A percentile compares a stretch with the other conserved stretches of the same genome.
Evolutionary conservation across 2,888 invertebrate species (phyloP).

Genomic region (Tortrix viridana): DNA sequence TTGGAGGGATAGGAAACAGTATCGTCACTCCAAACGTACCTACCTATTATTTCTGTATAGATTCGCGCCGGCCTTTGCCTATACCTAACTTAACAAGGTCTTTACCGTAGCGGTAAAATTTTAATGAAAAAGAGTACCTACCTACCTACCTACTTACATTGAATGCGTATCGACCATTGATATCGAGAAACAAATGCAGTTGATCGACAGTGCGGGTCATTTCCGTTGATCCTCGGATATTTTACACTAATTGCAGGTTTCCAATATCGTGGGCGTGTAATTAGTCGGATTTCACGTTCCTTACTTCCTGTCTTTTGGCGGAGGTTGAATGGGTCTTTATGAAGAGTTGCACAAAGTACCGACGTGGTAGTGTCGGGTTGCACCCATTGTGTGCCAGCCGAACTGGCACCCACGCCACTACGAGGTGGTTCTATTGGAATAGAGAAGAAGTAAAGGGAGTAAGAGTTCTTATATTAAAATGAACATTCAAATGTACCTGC

Average conservation of each 20-base stretch:
- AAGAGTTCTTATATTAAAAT: neutral
- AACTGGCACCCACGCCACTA: slow-evolving; percentile 64
- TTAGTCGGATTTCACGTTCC: slow-evolving; percentile 77
- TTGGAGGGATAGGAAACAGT: too few species aligned
- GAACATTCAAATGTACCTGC: too few species aligned
- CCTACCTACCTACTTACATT: too few species aligned
- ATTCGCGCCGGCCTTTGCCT: too few species aligned
- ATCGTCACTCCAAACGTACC: too few species aligned
- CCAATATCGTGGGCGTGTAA: slow-evolving; percentile 80
- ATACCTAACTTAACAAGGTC: neutral
- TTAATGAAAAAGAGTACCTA: too few species aligned
- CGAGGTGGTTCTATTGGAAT: slow-evolving; percentile 3
- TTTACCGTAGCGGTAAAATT: neutral
- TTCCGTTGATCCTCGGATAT: slow-evolving; percentile 72
- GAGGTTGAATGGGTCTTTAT: slow-evolving; percentile 60
- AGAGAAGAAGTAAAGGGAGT: neutral
- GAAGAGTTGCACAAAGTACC: slow-evolving; percentile 63
- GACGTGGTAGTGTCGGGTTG: slow-evolving; percentile 69
- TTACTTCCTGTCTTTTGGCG: slow-evolving; percentile 80
- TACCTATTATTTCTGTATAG: too few species aligned
- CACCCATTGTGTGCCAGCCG: slow-evolving; percentile 63
- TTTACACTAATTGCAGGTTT: slow-evolving; percentile 82
- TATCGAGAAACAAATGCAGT: slow-evolving; percentile 11
- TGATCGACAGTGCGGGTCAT: slow-evolving; percentile 45
- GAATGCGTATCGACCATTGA: neutral